These are phyloP conservation scores for Erebia epiphron DNA, from an alignment of 2,888 invertebrate species.

Conservation along the genomic window DNA sequence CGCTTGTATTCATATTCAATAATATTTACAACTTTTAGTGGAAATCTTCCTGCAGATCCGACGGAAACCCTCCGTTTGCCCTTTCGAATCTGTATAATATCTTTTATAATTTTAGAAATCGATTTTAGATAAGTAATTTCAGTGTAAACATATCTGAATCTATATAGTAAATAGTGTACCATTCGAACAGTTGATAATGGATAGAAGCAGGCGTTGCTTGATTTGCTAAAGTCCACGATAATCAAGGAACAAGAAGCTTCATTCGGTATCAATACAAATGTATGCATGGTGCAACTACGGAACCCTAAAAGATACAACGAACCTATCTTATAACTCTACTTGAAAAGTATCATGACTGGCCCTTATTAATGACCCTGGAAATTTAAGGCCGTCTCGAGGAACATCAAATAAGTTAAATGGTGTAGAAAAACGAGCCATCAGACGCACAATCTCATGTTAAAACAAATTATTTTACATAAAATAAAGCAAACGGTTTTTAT, in stretches of 20 bases:
- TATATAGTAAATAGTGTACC: too few relatives aligned
- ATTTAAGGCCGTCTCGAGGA: not conserved
- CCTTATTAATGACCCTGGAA: not conserved
- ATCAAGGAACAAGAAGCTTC: too few relatives aligned
- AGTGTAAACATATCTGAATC: too few relatives aligned
- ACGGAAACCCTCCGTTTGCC: not conserved
- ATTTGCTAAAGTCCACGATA: too few relatives aligned
- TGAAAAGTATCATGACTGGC: not conserved
- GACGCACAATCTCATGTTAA: not conserved
- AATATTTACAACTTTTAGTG: conserved; percentile 1
- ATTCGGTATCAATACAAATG: too few relatives aligned
- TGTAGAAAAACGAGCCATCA: conserved; percentile 3
- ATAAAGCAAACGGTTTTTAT: not conserved
- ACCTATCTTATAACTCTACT: not conserved
- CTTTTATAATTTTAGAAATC: not conserved
- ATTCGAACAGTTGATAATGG: too few relatives aligned
- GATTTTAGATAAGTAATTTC: too few relatives aligned
- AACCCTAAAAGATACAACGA: too few relatives aligned
- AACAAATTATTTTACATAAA: conserved; percentile 1
- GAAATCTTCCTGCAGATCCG: not conserved
- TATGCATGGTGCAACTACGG: too few relatives aligned
- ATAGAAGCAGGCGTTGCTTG: too few relatives aligned
- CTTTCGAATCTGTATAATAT: not conserved
- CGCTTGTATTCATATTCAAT: too few relatives aligned
- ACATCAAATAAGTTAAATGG: conserved; percentile 20